A percentile compares a stretch with the other conserved stretches of the same genome.
These are phyloP conservation scores for Coregonus ussuriensis DNA, from an alignment of 2,797 vertebrate genomes.

Conservation along the genomic window DNA sequence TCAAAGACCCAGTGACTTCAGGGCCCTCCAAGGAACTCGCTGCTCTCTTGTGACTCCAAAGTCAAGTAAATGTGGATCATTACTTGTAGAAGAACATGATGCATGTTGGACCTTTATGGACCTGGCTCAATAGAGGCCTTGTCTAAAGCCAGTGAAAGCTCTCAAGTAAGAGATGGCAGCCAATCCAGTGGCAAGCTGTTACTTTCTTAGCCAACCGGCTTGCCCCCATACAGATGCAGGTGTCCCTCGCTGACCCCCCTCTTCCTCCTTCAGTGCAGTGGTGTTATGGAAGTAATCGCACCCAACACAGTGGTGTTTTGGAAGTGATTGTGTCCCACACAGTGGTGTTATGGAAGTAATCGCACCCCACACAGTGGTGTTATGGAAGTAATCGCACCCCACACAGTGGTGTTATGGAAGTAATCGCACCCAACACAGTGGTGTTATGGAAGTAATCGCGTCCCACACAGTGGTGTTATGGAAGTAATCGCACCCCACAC, in stretches of 20 bases:
- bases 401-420: too few relatives aligned
- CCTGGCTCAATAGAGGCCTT: conserved; percentile 25
- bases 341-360: too few relatives aligned
- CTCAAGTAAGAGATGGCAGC: conserved; percentile 19
- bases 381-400: too few relatives aligned
- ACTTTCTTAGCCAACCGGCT: neutral
- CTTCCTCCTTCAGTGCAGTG: neutral
- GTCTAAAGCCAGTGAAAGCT: conserved; percentile 20
- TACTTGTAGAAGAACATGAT: conserved; percentile 11
- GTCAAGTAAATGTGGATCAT: conserved; percentile 44
- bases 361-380: too few relatives aligned
- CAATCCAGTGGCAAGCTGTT: conserved; percentile 1
- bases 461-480: too few relatives aligned
- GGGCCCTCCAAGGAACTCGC: conserved; percentile 29
- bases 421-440: too few relatives aligned
- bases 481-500: too few relatives aligned
- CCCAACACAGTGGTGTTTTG: too few relatives aligned
- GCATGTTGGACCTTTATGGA: conserved; percentile 15
- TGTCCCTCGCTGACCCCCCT: neutral
- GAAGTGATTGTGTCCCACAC: too few relatives aligned
- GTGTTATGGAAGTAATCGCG: too few relatives aligned
- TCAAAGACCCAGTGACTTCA: neutral
- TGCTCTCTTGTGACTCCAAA: conserved; percentile 14
- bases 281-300: conserved; percentile 2
- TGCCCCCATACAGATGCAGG: neutral